Conservation (phyloP, 2,797 vertebrate species). For the Rachycentron canadum region DNA sequence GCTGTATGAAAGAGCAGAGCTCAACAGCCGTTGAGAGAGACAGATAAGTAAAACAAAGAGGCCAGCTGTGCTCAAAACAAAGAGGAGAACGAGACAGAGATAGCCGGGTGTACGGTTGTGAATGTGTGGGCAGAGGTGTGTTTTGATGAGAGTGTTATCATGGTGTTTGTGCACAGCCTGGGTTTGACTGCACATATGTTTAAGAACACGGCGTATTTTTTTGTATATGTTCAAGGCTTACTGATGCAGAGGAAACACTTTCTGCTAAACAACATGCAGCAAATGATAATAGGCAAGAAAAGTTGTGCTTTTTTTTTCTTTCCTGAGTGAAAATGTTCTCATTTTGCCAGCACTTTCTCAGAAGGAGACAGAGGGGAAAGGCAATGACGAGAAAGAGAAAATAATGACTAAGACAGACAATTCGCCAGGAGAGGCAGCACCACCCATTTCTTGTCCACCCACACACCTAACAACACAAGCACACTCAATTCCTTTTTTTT, state of each 20-base stretch:
- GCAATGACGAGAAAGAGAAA: constrained; percentile 25
- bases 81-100: constrained; percentile 55
- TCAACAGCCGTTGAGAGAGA: constrained; percentile 69
- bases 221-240: neutral
- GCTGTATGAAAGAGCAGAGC: constrained; percentile 62
- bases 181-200: constrained; percentile 31
- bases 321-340: neutral
- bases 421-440: constrained; percentile 50
- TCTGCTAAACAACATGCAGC: neutral
- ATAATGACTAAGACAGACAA: constrained; percentile 66
- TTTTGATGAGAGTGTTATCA: constrained; percentile 35
- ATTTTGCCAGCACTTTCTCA: constrained; percentile 12
- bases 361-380: constrained; percentile 9
- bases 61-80: constrained; percentile 82
- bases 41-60: constrained; percentile 83
- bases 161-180: neutral
- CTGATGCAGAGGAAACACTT: neutral
- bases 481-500: neutral
- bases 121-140: constrained; percentile 46
- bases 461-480: constrained; percentile 53
- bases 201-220: constrained; percentile 23
- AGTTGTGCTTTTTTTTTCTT: neutral
- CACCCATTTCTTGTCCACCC: constrained; percentile 69
- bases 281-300: neutral
- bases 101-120: constrained; percentile 46